phyloP scores from a whole-genome alignment of 2,888 invertebrate species.

The Odontocerum albicorne region DNA sequence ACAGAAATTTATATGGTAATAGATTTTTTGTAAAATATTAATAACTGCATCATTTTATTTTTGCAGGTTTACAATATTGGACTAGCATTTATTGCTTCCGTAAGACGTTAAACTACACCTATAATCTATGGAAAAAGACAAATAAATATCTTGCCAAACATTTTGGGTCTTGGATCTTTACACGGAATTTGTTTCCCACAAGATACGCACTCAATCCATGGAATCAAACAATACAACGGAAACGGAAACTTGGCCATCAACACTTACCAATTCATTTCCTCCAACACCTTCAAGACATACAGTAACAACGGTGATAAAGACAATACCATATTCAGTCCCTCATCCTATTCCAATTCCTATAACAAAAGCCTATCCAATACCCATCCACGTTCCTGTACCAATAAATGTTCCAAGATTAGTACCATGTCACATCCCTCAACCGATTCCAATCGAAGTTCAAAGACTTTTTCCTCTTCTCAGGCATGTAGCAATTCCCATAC shows the following conservation, averaged over 20 bases:
- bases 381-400: slow-evolving; percentile 55
- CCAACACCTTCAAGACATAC: slow-evolving; percentile 45
- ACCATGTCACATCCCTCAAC: slow-evolving; percentile 48
- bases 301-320: slow-evolving; percentile 51
- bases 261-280: background rate
- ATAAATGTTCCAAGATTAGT: slow-evolving; percentile 48
- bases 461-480: no score
- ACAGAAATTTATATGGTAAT: no score
- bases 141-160: background rate
- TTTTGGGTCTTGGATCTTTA: background rate
- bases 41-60: no score
- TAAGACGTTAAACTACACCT: no score
- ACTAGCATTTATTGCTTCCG: no score
- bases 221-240: background rate
- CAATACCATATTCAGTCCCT: slow-evolving; percentile 56
- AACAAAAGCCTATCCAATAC: slow-evolving; percentile 53
- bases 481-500: no score
- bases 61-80: no score
- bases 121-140: background rate
- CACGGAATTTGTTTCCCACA: background rate
- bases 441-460: slow-evolving; percentile 49
- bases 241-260: background rate
- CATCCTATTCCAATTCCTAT: slow-evolving; percentile 55
- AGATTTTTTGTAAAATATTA: no score
- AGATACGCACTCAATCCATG: background rate